Base-by-base conservation (phyloP, 2,113 vertebrate genomes). In the Chascanopsetta lugubris region DNA sequence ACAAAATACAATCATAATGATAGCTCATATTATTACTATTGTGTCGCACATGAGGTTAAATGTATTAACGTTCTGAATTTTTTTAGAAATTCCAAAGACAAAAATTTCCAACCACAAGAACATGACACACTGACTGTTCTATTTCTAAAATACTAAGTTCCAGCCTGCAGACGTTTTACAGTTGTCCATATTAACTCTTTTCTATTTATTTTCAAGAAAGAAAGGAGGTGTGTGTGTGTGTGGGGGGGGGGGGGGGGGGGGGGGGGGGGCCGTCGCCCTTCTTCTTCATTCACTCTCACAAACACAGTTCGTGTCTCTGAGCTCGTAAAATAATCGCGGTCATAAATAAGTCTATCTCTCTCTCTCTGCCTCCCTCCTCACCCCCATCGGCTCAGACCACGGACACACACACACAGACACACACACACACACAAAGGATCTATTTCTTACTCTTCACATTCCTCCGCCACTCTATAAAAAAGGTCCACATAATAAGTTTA, bases 361-460 rank as follows among this genome's bases (percentile, higher is more conserved):
- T 57, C 10, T 46, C 57, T 65, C 55, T 66, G 49, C 75, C 25
- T 48, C 51, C 50, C 59, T 40, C 61, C 63, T 70, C 54, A 48
- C 65, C 68, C 48, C 42, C 38, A 64, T 76, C 80, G 72, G 77
- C 79, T 72, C 63, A 51, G 75, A 58, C 83, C 76, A 65, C 75
- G 65, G 81, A 85, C 75, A 68, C 60, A 77, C 64, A 57, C 36
- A 71, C 46, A 89, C 85, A 89, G 85, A 86, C n/a, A n/a, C n/a
- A 85, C 75, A 68, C 60, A 77, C 64, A 57, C 36, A 71, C 46
- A 89, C 85, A 89, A 86, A 86, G 82, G 59, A 70, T 77, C 82
- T 85, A 86, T 88, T 89, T 88, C n/a, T 84, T 80, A 85, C 80
- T 84, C 78, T 73, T 56, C 34, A 61, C 72, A 62, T 73, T 51